Evolutionary conservation across 2,797 vertebrate species (phyloP), one percentile per base, ranked within the genome.

Genomic region (Hippocampus kuda): DNA sequence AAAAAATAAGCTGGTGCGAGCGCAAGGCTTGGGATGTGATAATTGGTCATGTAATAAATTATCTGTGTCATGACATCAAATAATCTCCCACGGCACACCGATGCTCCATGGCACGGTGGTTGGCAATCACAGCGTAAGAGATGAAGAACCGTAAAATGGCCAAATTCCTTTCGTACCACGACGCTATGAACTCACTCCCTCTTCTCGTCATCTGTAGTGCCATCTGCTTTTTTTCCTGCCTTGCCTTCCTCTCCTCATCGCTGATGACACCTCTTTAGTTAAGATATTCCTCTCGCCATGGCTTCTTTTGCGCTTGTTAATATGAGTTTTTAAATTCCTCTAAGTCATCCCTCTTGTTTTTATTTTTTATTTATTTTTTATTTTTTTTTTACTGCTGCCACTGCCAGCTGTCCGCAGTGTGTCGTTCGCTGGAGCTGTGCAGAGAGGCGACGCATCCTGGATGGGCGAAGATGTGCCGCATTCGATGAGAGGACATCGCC

Each of bases 371-470:
- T 38, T 38, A 38, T 38, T 38, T 34, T 38, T 49, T 54, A 24
- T n/a, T 24, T 67, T 67, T 56, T 4, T 67, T 41, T 30, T 16
- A 24, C 53, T 61, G 20, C 66, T 81, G 65, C 77, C 26, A 4
- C 67, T 73, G 73, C 72, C 84, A 92, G 91, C 89, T 71, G 88
- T 91, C 26, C 88, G 88, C 73, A 91, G 91, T 67, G 83, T 90
- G 34, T 92, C 90, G 38, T 92, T 90, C 48, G 80, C 88, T 61
- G 89, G 88, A 65, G 83, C 89, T 10, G 81, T 79, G 22, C 83
- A 79, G 75, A 88, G 73, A 73, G 83, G 73, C 30, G 77, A 78
- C 20, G 69, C 77, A 2, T 89, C 84, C 82, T 91, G 88, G 89
- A 92, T 92, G 91, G 90, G 86, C 49, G 84, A 90, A 68, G 84